Conservation (phyloP, 2,113 vertebrate species). For the Raja brachyura region DNA sequence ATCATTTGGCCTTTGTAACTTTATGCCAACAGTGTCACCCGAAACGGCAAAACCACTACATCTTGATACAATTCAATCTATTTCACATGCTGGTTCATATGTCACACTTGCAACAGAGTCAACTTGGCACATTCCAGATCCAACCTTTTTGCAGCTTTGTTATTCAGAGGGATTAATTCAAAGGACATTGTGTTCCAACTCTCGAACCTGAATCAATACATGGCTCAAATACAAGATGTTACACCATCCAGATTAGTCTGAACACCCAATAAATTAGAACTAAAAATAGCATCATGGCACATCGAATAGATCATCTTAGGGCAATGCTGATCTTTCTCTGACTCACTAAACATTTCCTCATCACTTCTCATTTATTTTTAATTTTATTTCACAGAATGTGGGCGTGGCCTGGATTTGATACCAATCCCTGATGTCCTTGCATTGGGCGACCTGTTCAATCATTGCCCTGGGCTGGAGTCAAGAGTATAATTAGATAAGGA, state of each 20-base stretch:
- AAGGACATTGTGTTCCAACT: background rate
- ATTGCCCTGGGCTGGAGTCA: no score
- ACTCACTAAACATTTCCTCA: background rate
- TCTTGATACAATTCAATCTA: background rate
- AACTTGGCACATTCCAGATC: background rate
- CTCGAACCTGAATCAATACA: background rate
- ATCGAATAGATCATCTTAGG: background rate
- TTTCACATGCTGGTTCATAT: background rate
- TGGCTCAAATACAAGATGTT: background rate
- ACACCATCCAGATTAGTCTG: background rate
- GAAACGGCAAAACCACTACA: background rate
- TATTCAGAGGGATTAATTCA: background rate
- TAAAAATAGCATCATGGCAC: background rate
- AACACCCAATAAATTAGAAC: background rate
- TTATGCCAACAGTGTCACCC: background rate
- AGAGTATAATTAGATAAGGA: no score
- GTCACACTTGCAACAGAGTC: background rate
- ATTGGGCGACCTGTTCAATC: no score
- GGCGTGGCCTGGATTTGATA: no score
- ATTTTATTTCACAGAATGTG: no score
- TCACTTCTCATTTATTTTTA: background rate
- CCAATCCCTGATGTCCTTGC: no score
- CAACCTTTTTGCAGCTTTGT: background rate
- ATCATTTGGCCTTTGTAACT: background rate
- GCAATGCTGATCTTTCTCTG: background rate